Conservation (phyloP, 2,113 vertebrate genomes). For the Tonatia bakeri region DNA sequence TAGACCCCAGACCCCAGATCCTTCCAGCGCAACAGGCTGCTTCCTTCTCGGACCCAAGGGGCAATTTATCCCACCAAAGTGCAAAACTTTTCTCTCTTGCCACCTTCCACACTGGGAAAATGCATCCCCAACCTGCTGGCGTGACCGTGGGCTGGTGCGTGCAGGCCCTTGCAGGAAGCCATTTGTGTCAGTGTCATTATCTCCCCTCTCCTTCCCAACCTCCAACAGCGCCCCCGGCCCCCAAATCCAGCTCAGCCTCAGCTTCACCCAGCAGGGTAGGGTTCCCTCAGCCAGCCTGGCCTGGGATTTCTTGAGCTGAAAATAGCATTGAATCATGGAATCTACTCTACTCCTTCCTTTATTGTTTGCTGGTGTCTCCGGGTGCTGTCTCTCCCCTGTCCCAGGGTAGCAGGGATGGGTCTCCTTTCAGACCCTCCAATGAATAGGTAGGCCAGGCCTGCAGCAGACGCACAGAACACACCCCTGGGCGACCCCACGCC, state of each 20-base stretch:
- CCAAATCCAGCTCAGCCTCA: not conserved
- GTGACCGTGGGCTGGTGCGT: not conserved
- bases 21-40: not conserved
- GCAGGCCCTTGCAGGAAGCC: not conserved
- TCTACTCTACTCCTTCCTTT: not conserved
- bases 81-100: not conserved
- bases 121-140: fast-evolving
- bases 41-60: not conserved
- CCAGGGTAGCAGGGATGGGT: not conserved
- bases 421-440: not conserved
- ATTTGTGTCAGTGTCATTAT: not conserved
- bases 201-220: not conserved
- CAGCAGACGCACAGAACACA: not conserved
- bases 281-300: not conserved
- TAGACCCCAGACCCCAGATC: not conserved
- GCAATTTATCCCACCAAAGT: fast-evolving
- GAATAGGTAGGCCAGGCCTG: too few relatives aligned
- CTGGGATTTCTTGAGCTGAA: not conserved
- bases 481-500: fast-evolving
- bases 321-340: too few relatives aligned
- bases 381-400: too few relatives aligned
- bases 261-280: not conserved
- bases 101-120: not conserved
- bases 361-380: not conserved
- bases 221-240: fast-evolving